Conservation (phyloP, 2,113 vertebrate genomes). For the Xerus inauris region DNA sequence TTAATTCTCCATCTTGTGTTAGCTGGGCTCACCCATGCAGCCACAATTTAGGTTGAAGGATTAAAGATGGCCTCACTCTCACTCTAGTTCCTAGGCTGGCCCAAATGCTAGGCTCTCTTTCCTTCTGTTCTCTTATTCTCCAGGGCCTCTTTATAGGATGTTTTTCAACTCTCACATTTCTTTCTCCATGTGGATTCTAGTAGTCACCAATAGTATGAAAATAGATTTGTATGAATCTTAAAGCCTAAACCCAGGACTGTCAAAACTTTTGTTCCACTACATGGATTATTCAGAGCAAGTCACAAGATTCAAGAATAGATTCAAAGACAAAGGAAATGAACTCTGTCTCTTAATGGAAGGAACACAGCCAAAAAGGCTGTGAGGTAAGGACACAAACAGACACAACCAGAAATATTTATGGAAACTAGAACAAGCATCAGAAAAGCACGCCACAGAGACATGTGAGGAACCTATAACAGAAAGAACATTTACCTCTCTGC, state of each 20-base stretch:
- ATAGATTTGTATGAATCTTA: background rate
- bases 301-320: background rate
- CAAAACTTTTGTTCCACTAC: background rate
- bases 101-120: background rate
- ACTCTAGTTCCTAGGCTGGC: background rate
- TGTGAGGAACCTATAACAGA: background rate
- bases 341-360: background rate
- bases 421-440: background rate
- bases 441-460: background rate
- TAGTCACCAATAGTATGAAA: background rate
- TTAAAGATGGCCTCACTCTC: background rate
- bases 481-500: background rate
- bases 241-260: background rate
- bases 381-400: background rate
- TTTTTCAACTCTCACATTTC: background rate
- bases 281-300: slow-evolving; percentile 7
- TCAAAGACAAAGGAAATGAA: background rate
- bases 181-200: background rate
- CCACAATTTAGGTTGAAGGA: background rate
- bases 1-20: background rate
- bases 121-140: background rate
- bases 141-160: background rate
- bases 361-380: background rate
- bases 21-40: background rate
- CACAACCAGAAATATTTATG: background rate